Base-by-base conservation (phyloP, 2,888 invertebrate species). In the Hofmannophila pseudospretella region DNA sequence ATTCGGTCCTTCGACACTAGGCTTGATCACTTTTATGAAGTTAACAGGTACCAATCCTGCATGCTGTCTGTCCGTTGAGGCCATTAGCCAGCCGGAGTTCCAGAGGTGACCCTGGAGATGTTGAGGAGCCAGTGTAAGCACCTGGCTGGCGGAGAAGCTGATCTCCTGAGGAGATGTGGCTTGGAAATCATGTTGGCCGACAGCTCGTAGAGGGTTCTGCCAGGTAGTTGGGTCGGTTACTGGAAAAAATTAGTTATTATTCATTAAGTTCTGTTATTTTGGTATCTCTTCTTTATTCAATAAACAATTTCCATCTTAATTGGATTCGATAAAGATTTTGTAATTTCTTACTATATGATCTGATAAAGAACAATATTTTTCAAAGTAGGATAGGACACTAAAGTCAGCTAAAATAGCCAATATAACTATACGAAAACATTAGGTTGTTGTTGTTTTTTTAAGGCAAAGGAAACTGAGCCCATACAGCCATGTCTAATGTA, bases 91-190 rank as follows among this genome's bases (percentile, higher is more conserved):
- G 2, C 93, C 93, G 0, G 90, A 88, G 65, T 90, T 90, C 62
- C 90, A 88, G 2, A 92, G 71, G 7, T 88, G 58, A 53, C 92
- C 91, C 75, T 98, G 98, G 13, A 96, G 84, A 47, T 93, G 92
- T 63, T 91, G 89, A 0, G 98, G 97, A 0, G 98, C 98, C 7
- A 98, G 79, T 38, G 90, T 88, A 4, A 98, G 75, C 22, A 90
- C 89, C 59, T 97, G 95, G 45, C 96, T 95, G 36, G 90, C 88
- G 46, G 88, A 84, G 60, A 98, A 89, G 45, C 91, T 90, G 19
- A 98, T 69, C 74, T 98, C 98, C 43, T 93, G 91, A 0, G 90
- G 89, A 8, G 89, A 88, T 1, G 89, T 87, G 0, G 93, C 93
- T 36, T 88, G 86, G 77, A 96, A 98, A 64, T 94, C 91, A 72